phyloP scores from a whole-genome alignment of 1,140 invertebrate species.

The Zaprionus gabonicus region DNA sequence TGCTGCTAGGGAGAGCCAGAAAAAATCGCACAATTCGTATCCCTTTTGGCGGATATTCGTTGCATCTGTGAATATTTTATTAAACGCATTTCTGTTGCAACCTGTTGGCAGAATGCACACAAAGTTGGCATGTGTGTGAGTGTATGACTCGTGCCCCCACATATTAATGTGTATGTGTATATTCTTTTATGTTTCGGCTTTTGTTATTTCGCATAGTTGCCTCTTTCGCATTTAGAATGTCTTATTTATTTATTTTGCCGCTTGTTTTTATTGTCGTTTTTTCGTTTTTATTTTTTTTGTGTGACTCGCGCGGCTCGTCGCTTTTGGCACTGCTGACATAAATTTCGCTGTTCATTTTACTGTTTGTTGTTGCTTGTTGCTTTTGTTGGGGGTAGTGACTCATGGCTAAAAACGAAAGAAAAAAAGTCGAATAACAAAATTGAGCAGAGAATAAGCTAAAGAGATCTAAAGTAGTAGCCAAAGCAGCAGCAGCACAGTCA shows the following conservation, averaged over 20 bases:
- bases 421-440: conserved; percentile 47
- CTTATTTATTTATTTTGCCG: conserved; percentile 72
- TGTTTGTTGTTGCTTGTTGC: conserved; percentile 26
- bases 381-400: conserved; percentile 63
- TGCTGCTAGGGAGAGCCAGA: not conserved
- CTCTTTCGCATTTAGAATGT: conserved; percentile 42
- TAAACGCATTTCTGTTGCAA: conserved; percentile 53
- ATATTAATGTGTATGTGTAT: conserved; percentile 21
- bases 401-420: conserved; percentile 59
- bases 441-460: conserved; percentile 26
- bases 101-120: conserved; percentile 64
- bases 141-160: conserved; percentile 16
- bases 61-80: conserved; percentile 14
- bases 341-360: conserved; percentile 69
- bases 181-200: conserved; percentile 19
- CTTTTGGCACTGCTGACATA: conserved; percentile 83
- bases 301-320: conserved; percentile 33
- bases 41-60: not conserved
- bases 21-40: not conserved
- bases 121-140: conserved; percentile 31
- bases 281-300: not conserved
- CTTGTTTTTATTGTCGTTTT: conserved; percentile 64
- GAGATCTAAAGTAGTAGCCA: conserved; percentile 7
- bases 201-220: conserved; percentile 31
- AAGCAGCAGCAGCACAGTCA: not conserved